phyloP scores from a whole-genome alignment of 2,797 vertebrate species.

The Podarcis lilfordi region DNA sequence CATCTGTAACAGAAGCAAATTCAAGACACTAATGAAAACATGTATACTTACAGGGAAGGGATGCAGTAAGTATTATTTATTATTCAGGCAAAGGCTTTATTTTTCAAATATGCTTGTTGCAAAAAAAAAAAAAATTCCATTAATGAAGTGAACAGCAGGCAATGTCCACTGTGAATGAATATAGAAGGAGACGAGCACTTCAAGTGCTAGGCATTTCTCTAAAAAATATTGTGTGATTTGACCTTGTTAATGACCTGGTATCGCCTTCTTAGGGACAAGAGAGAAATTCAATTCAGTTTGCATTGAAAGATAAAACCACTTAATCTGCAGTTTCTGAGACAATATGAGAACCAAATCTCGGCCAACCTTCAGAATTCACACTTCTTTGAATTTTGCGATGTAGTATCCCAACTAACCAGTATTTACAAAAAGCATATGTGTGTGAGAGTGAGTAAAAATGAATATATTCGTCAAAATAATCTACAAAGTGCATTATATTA shows the following conservation, averaged over 20 bases:
- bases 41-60: background rate
- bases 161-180: constrained; percentile 38
- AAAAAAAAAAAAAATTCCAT: background rate
- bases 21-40: constrained; percentile 22
- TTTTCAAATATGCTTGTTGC: constrained; percentile 1
- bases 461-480: too few species aligned
- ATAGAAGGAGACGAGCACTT: constrained; percentile 37
- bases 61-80: constrained; percentile 10
- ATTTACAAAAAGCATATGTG: too few species aligned
- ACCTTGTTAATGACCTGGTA: constrained; percentile 18
- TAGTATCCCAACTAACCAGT: too few species aligned
- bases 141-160: constrained; percentile 13
- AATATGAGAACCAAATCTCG: too few species aligned
- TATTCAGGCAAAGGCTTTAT: constrained; percentile 33
- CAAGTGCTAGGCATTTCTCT: background rate
- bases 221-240: constrained; percentile 7
- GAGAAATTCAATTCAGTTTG: too few species aligned
- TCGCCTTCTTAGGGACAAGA: background rate
- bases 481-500: too few species aligned
- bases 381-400: too few species aligned
- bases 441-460: too few species aligned
- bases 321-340: too few species aligned
- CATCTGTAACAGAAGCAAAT: constrained; percentile 18
- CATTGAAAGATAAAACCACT: too few species aligned
- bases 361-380: too few species aligned